phyloP scores from a whole-genome alignment of 2,888 invertebrate species.

The Trichogramma dendrolimi region DNA sequence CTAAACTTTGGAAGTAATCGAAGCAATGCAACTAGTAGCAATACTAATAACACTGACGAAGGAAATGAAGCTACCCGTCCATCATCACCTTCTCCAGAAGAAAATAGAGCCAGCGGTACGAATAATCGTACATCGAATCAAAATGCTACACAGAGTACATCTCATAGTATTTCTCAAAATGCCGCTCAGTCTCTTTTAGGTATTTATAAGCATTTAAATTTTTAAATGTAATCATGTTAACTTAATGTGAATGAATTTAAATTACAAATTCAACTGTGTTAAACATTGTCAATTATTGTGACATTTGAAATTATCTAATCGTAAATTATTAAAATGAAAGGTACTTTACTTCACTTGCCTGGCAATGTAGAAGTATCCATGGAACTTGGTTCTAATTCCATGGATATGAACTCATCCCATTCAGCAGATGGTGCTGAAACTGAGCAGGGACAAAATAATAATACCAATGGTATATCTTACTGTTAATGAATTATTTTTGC shows the following conservation, averaged over 20 bases:
- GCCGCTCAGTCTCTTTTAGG: conserved; percentile 19
- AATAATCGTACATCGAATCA: conserved; percentile 12
- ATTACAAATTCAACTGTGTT: background rate
- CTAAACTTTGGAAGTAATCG: background rate
- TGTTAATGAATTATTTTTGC: conserved; percentile 3
- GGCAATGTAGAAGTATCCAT: conserved; percentile 60
- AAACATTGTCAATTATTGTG: background rate
- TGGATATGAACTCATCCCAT: conserved; percentile 24
- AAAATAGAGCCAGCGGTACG: conserved; percentile 10
- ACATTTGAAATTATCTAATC: background rate
- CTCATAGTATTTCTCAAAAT: no score
- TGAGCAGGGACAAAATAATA: conserved; percentile 39
- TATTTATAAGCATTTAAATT: conserved; percentile 6
- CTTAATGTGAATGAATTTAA: background rate
- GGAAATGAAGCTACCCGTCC: conserved; percentile 33
- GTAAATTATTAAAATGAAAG: conserved; percentile 24
- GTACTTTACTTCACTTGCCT: conserved; percentile 45
- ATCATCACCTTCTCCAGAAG: conserved; percentile 32
- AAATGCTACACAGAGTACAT: background rate
- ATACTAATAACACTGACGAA: conserved; percentile 32
- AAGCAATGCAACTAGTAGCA: conserved; percentile 38
- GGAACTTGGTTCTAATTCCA: conserved; percentile 54
- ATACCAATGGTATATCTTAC: conserved; percentile 26
- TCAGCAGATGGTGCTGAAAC: conserved; percentile 31
- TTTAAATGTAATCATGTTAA: background rate